Percentiles rank a stretch among this genome's conserved stretches.
These are phyloP conservation scores for Caenorhabditis brenneri DNA, from an alignment of 1,140 invertebrate genomes.

Conservation along the genomic window DNA sequence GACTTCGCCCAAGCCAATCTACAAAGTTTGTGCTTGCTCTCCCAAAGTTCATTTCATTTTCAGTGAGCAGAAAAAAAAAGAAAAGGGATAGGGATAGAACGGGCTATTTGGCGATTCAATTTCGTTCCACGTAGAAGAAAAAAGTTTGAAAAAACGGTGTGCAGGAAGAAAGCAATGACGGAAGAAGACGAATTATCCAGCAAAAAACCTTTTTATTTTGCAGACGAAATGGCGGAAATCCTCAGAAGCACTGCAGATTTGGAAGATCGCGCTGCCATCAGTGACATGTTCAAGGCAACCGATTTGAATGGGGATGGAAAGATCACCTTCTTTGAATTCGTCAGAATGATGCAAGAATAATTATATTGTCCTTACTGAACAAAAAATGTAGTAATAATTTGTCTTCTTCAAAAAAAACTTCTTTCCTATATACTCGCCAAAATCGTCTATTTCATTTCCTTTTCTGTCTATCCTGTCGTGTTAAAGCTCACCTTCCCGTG, in stretches of 20 bases:
- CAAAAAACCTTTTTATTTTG: slow-evolving; percentile 46
- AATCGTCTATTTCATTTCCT: neutral
- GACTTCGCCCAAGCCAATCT: neutral
- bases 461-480: slow-evolving; percentile 25
- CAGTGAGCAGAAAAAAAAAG: neutral
- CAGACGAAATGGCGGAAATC: slow-evolving; percentile 63
- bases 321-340: slow-evolving; percentile 64
- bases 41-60: slow-evolving; percentile 29
- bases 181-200: slow-evolving; percentile 7
- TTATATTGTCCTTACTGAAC: neutral
- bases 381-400: neutral
- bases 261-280: slow-evolving; percentile 55
- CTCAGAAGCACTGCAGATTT: slow-evolving; percentile 62
- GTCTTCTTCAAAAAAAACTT: neutral
- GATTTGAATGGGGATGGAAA: slow-evolving; percentile 62
- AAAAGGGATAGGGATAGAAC: slow-evolving; percentile 21
- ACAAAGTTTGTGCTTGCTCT: slow-evolving; percentile 38
- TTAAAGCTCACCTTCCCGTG: slow-evolving; percentile 36
- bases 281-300: slow-evolving; percentile 60
- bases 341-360: slow-evolving; percentile 63
- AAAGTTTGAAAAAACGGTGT: slow-evolving; percentile 19
- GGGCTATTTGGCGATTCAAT: neutral
- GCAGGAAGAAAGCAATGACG: neutral
- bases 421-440: neutral
- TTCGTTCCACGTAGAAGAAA: slow-evolving; percentile 27